Conservation (phyloP, 2,797 vertebrate species). For the Clarias platycephalus region DNA sequence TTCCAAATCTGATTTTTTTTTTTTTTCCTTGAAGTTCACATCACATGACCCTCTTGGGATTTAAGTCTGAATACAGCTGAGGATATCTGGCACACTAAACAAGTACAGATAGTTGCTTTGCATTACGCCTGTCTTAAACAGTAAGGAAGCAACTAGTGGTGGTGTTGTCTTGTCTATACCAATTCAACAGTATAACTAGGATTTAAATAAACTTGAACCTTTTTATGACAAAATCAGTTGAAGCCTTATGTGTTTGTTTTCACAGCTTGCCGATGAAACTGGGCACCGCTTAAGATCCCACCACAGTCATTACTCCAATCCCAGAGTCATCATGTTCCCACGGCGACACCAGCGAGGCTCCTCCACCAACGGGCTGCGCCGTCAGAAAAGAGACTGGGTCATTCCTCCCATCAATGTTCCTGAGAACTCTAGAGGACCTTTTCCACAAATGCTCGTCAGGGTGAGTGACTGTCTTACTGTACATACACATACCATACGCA, state of each 20-base stretch:
- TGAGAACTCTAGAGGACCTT: constrained; percentile 94
- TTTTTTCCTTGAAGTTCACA: neutral
- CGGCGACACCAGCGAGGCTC: constrained; percentile 81
- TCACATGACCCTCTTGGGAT: neutral
- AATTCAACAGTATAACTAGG: neutral
- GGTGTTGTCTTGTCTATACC: neutral
- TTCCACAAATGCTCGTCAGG: constrained; percentile 95
- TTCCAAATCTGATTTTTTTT: neutral
- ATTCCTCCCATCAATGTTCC: constrained; percentile 98
- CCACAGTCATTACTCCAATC: constrained; percentile 70
- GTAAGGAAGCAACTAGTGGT: neutral
- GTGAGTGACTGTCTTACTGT: constrained; percentile 82
- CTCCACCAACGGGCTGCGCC: constrained; percentile 77
- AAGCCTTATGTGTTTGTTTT: constrained; percentile 47
- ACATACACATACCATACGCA: neutral
- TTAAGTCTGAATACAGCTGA: neutral
- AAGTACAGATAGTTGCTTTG: neutral
- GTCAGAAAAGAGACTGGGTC: constrained; percentile 98
- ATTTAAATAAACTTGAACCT: neutral
- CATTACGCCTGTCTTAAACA: neutral
- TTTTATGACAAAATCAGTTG: neutral
- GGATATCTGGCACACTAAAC: neutral
- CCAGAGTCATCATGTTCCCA: constrained; percentile 79
- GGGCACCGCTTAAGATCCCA: constrained; percentile 66
- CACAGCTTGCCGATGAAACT: constrained; percentile 75